Percentiles rank a stretch among this genome's conserved stretches.
Evolutionary conservation across 1,140 invertebrate genomes (phyloP).

Genomic region (Drosophila insularis): DNA sequence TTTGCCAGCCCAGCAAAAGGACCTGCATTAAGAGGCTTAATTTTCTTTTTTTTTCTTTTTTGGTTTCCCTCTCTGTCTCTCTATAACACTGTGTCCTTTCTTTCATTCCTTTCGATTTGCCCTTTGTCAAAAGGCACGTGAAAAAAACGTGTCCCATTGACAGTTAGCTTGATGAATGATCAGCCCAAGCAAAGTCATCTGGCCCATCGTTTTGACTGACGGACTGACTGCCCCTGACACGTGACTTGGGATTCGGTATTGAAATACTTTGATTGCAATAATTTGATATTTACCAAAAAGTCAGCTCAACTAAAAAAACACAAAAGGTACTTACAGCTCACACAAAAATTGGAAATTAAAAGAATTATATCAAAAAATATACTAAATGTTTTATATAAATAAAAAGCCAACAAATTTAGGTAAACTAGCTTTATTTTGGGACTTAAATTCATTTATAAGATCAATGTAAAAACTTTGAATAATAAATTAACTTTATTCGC

Average conservation of each 20-base stretch:
- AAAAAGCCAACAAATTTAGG: too few species aligned
- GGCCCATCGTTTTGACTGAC: constrained; percentile 39
- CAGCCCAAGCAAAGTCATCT: constrained; percentile 20
- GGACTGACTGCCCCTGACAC: constrained; percentile 52
- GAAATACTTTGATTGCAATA: constrained; percentile 29
- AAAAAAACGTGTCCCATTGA: constrained; percentile 79
- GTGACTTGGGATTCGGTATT: constrained; percentile 48
- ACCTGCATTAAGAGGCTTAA: constrained; percentile 73
- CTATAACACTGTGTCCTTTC: constrained; percentile 21
- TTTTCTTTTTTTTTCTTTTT: constrained; percentile 63
- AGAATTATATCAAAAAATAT: too few species aligned
- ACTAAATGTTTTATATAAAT: too few species aligned
- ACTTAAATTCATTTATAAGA: too few species aligned
- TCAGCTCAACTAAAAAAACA: constrained; percentile 19
- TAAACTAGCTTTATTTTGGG: too few species aligned
- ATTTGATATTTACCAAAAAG: constrained; percentile 60
- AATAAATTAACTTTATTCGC: too few species aligned
- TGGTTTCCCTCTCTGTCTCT: not conserved
- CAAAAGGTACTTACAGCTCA: not conserved
- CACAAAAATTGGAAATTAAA: too few species aligned
- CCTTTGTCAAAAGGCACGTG: constrained; percentile 73
- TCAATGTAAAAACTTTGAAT: too few species aligned
- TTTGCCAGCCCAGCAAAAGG: constrained; percentile 21
- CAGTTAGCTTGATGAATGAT: constrained; percentile 79
- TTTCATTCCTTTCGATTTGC: constrained; percentile 33